Percentiles rank a stretch among this genome's conserved stretches.
Conservation (phyloP, 53 echinoderm and acorn worm genomes). For the Mesocentrotus franciscanus region DNA sequence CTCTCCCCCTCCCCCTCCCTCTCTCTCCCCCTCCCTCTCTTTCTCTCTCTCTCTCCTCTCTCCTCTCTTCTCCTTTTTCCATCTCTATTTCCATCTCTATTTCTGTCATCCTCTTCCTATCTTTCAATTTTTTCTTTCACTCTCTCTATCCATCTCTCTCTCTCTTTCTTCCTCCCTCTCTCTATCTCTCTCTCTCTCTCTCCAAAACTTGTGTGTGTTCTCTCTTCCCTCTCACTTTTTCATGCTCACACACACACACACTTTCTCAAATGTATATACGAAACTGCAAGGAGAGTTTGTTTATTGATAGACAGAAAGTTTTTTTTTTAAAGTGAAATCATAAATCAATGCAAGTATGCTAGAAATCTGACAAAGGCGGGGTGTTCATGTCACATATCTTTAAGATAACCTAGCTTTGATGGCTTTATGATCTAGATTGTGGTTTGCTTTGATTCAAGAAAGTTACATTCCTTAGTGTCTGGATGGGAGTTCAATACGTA, state of each 20-base stretch:
- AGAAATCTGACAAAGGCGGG: background rate
- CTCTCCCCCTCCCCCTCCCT: no score
- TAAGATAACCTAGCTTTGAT: background rate
- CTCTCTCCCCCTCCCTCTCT: no score
- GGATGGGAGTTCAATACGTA: background rate
- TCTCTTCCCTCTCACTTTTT: background rate
- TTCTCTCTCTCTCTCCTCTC: no score
- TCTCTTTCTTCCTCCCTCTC: background rate
- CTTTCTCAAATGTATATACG: background rate
- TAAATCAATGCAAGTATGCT: background rate
- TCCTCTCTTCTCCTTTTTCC: background rate
- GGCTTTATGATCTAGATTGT: background rate
- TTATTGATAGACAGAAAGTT: background rate
- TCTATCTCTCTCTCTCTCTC: background rate
- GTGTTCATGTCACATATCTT: background rate
- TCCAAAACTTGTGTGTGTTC: background rate
- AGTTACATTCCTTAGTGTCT: slow-evolving; percentile 23
- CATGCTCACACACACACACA: background rate
- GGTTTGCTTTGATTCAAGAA: background rate
- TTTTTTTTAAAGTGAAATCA: background rate
- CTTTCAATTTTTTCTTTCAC: background rate
- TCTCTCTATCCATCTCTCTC: background rate
- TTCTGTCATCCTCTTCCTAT: background rate
- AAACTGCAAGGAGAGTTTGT: background rate
- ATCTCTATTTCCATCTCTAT: background rate